phyloP scores from a whole-genome alignment of 2,888 invertebrate species.

The Drosophila longiperda region DNA sequence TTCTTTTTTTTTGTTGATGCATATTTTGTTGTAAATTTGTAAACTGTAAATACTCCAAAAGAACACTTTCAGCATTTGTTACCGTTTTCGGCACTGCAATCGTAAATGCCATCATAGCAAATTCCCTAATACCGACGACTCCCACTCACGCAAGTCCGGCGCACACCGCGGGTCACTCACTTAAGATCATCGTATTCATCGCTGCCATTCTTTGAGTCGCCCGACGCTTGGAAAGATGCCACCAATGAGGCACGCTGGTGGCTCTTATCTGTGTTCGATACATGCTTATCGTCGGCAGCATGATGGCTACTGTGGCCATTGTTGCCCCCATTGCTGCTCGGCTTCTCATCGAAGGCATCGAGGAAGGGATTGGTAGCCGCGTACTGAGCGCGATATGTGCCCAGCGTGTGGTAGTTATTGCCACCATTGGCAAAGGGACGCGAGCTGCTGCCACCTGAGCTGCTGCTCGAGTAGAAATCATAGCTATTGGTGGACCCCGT shows the following conservation, averaged over 20 bases:
- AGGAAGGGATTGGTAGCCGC: constrained; percentile 85
- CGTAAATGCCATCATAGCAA: neutral
- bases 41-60: constrained; percentile 82
- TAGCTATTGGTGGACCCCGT: constrained; percentile 84
- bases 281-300: constrained; percentile 48
- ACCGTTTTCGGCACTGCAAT: constrained; percentile 7
- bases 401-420: constrained; percentile 84
- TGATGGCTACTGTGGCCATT: constrained; percentile 43
- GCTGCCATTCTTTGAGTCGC: constrained; percentile 84
- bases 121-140: neutral
- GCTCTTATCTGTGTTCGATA: constrained; percentile 51
- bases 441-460: constrained; percentile 64
- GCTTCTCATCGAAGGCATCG: constrained; percentile 84
- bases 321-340: constrained; percentile 53
- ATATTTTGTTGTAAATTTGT: constrained; percentile 77
- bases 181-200: constrained; percentile 85
- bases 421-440: constrained; percentile 79
- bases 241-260: constrained; percentile 77
- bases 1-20: constrained; percentile 10
- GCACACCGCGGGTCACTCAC: constrained; percentile 49
- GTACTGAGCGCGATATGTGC: constrained; percentile 85
- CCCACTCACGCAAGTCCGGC: constrained; percentile 9
- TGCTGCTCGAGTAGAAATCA: constrained; percentile 83
- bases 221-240: constrained; percentile 82
- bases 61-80: constrained; percentile 57